These are phyloP conservation scores for Diadegma fenestrale DNA, from an alignment of 2,888 invertebrate species.

Conservation along the genomic window DNA sequence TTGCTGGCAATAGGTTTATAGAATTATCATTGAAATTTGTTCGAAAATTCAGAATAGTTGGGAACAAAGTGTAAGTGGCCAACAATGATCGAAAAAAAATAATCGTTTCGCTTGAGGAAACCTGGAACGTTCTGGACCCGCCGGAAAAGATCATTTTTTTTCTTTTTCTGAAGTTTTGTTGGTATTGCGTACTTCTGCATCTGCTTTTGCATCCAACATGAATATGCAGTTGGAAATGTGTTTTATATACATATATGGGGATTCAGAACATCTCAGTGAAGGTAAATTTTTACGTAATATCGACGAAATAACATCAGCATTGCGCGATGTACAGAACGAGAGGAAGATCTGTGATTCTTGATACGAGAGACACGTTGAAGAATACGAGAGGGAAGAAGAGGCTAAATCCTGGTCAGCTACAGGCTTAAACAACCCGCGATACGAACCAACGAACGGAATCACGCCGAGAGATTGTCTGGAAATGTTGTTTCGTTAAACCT, in stretches of 20 bases:
- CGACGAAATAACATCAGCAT: slow-evolving; percentile 53
- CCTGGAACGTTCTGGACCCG: slow-evolving; percentile 43
- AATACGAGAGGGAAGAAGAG: slow-evolving; percentile 48
- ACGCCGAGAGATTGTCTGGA: slow-evolving; percentile 63
- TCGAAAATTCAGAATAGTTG: background rate
- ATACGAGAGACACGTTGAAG: slow-evolving; percentile 51
- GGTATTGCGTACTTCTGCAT: slow-evolving; percentile 59
- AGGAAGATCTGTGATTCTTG: slow-evolving; percentile 57
- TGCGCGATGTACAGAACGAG: slow-evolving; percentile 36
- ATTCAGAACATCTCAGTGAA: slow-evolving; percentile 38
- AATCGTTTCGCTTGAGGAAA: slow-evolving; percentile 62
- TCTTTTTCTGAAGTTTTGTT: slow-evolving; percentile 47
- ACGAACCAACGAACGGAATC: slow-evolving; percentile 54
- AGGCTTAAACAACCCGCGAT: slow-evolving; percentile 4
- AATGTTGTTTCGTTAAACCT: slow-evolving; percentile 55
- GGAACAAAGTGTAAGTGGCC: background rate
- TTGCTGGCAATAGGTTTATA: background rate
- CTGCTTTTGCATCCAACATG: slow-evolving; percentile 1
- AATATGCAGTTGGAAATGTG: slow-evolving; percentile 10
- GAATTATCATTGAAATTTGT: background rate
- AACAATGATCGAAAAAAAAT: slow-evolving; percentile 20
- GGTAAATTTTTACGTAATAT: slow-evolving; percentile 63
- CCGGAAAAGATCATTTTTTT: slow-evolving; percentile 57
- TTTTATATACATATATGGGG: background rate
- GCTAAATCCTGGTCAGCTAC: slow-evolving; percentile 48